A percentile compares a stretch with the other conserved stretches of the same genome.
Conservation (phyloP, 2,888 invertebrate genomes). For the Leptura quadrifasciata region DNA sequence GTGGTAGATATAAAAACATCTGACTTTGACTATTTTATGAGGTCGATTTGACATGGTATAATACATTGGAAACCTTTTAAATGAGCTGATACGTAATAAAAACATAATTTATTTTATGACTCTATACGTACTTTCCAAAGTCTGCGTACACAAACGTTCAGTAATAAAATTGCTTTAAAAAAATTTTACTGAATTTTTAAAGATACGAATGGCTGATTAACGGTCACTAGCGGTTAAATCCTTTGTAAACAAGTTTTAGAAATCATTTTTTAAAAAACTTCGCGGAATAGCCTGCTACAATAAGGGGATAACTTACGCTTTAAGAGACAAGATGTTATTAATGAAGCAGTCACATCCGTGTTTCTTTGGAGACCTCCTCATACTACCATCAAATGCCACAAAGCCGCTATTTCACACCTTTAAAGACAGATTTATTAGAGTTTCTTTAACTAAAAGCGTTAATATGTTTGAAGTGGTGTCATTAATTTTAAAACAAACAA, state of each 20-base stretch:
- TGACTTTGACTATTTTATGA: slow-evolving; percentile 2
- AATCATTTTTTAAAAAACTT: slow-evolving; percentile 9
- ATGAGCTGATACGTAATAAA: background rate
- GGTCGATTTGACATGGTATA: slow-evolving; percentile 3
- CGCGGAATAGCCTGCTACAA: background rate
- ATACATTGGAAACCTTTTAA: background rate
- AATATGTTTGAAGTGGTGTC: slow-evolving; percentile 6
- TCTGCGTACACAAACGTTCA: background rate
- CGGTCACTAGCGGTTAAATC: background rate
- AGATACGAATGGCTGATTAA: background rate
- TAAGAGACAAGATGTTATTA: slow-evolving; percentile 28
- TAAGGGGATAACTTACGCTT: background rate
- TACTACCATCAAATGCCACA: background rate
- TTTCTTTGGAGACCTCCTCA: background rate
- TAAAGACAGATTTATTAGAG: slow-evolving; percentile 2
- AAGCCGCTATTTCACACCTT: slow-evolving; percentile 6
- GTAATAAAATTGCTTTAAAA: background rate
- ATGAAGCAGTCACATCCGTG: background rate
- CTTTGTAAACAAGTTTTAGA: background rate
- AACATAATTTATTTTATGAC: slow-evolving; percentile 7
- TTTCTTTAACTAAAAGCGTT: slow-evolving; percentile 11
- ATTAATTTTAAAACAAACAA: background rate
- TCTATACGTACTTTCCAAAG: background rate
- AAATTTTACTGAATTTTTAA: background rate
- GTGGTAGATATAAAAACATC: background rate